Evolutionary conservation across 1,140 invertebrate genomes (phyloP).

Genomic region (Agraylea sexmaculata): DNA sequence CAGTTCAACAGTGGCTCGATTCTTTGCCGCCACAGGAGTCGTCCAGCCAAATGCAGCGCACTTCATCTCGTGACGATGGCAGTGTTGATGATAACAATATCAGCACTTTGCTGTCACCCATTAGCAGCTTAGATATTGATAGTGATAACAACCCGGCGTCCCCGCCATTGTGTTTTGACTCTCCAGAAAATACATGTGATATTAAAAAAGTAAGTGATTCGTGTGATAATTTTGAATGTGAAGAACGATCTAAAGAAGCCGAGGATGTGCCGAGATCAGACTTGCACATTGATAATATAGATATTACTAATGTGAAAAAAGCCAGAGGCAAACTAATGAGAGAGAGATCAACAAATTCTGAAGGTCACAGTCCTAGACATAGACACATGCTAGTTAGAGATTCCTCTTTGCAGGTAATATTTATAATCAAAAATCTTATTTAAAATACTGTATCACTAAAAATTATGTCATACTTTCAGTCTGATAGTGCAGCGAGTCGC

Average conservation of each 20-base stretch:
- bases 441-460: slow-evolving; percentile 2
- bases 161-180: slow-evolving; percentile 1
- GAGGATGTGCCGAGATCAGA: slow-evolving; percentile 19
- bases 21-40: slow-evolving; percentile 29
- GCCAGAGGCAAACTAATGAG: slow-evolving; percentile 30
- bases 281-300: slow-evolving; percentile 31
- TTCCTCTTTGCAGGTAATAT: slow-evolving; percentile 37
- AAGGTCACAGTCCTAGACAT: slow-evolving; percentile 34
- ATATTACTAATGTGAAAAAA: slow-evolving; percentile 28
- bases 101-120: slow-evolving; percentile 5
- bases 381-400: slow-evolving; percentile 37
- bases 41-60: neutral
- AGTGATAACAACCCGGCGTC: slow-evolving; percentile 8
- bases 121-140: slow-evolving; percentile 8
- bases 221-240: slow-evolving; percentile 5
- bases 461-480: slow-evolving; percentile 41
- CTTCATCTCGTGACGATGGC: slow-evolving; percentile 9
- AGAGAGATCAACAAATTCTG: slow-evolving; percentile 37
- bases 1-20: slow-evolving; percentile 39
- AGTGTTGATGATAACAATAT: slow-evolving; percentile 8
- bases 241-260: neutral
- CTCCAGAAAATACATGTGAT: slow-evolving; percentile 4
- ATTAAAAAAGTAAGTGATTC: neutral
- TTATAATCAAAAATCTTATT: slow-evolving; percentile 4
- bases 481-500: slow-evolving; percentile 54